Conservation (phyloP, 1,140 invertebrate genomes). For the Drosophila pallidifrons region DNA sequence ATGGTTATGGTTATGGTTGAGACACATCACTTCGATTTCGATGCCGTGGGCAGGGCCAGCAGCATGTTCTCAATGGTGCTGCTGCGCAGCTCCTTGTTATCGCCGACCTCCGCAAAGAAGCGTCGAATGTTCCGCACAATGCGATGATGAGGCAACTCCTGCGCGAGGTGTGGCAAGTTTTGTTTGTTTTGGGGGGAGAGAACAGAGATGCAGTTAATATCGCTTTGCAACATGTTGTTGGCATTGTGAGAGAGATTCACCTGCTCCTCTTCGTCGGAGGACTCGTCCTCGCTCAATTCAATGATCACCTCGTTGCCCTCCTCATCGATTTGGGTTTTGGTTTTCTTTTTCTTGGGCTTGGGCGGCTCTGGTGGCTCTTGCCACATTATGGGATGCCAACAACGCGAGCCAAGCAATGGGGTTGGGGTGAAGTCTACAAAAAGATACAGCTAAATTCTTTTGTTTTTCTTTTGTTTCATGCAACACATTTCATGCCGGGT, state of each 20-base stretch:
- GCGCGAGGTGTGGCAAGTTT: slow-evolving; percentile 3
- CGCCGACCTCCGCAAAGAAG: slow-evolving; percentile 82
- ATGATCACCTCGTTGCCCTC: slow-evolving; percentile 84
- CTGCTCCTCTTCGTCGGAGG: slow-evolving; percentile 84
- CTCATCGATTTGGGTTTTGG: slow-evolving; percentile 80
- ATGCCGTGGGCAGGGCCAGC: slow-evolving; percentile 76
- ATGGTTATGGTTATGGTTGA: background rate
- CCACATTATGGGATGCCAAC: slow-evolving; percentile 85
- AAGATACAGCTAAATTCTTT: slow-evolving; percentile 53
- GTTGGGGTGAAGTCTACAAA: slow-evolving; percentile 84
- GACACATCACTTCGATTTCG: slow-evolving; percentile 67
- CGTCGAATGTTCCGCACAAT: slow-evolving; percentile 82
- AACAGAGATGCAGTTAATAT: slow-evolving; percentile 25
- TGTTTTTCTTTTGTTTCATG: background rate
- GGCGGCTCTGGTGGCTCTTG: slow-evolving; percentile 80
- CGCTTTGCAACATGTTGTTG: slow-evolving; percentile 48
- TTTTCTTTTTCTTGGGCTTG: slow-evolving; percentile 85
- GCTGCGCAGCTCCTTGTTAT: slow-evolving; percentile 76
- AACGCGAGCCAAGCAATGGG: slow-evolving; percentile 84
- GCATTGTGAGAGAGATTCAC: slow-evolving; percentile 56
- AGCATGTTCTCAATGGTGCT: slow-evolving; percentile 84
- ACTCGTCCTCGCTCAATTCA: slow-evolving; percentile 84
- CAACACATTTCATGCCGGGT: slow-evolving; percentile 13
- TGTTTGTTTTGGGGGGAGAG: slow-evolving; percentile 9
- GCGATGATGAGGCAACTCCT: slow-evolving; percentile 84